Conservation (phyloP, 2,888 invertebrate species). For the Drosophila algonquin region DNA sequence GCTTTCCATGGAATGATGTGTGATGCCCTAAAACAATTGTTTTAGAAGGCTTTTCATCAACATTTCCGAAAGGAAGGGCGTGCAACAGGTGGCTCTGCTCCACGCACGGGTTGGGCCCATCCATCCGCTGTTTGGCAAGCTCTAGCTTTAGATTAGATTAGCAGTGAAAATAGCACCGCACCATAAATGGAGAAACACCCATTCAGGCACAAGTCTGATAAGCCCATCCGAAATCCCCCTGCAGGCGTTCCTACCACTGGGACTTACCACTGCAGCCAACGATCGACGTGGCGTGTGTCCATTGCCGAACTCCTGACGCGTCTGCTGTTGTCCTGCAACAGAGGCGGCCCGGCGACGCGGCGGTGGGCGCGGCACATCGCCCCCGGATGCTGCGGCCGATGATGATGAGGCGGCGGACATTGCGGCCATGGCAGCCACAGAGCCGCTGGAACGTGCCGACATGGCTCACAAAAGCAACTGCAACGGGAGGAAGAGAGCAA, state of each 20-base stretch:
- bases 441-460: slow-evolving; percentile 67
- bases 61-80: background rate
- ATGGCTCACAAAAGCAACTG: slow-evolving; percentile 39
- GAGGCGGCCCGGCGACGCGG: slow-evolving; percentile 83
- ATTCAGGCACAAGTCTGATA: slow-evolving; percentile 46
- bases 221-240: slow-evolving; percentile 19
- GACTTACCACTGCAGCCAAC: slow-evolving; percentile 81
- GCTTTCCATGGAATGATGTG: background rate
- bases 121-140: slow-evolving; percentile 40
- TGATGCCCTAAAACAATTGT: background rate
- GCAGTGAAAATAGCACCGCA: slow-evolving; percentile 41
- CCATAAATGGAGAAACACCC: slow-evolving; percentile 38
- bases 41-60: background rate
- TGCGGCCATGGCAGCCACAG: slow-evolving; percentile 21
- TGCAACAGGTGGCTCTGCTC: slow-evolving; percentile 3
- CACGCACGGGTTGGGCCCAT: slow-evolving; percentile 9
- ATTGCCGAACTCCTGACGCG: slow-evolving; percentile 70
- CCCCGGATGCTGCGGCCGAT: slow-evolving; percentile 38
- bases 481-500: slow-evolving; percentile 21
- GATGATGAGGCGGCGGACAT: slow-evolving; percentile 27
- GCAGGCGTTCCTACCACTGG: background rate
- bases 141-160: slow-evolving; percentile 61
- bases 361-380: slow-evolving; percentile 82
- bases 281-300: slow-evolving; percentile 82
- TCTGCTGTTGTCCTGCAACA: slow-evolving; percentile 77